phyloP scores from a whole-genome alignment of 2,797 vertebrate genomes.

The Australoheros facetus region DNA sequence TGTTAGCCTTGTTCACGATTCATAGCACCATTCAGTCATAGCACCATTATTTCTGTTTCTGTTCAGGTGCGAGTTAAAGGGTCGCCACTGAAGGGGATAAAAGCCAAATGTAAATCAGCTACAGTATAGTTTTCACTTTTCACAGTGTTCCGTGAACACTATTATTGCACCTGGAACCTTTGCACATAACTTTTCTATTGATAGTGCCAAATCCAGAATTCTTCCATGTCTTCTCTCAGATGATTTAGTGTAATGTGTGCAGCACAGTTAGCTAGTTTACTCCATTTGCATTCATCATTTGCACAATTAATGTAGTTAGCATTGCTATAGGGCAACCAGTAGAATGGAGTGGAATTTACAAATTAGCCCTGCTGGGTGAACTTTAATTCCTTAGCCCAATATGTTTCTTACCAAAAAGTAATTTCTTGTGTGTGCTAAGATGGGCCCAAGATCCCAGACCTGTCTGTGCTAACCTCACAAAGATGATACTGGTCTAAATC shows the following conservation, averaged over 20 bases:
- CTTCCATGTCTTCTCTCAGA: not conserved
- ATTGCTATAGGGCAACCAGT: not conserved
- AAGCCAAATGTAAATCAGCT: not conserved
- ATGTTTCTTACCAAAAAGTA: not conserved
- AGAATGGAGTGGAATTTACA: not conserved
- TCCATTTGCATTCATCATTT: not conserved
- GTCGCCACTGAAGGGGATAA: not conserved
- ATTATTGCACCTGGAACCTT: not conserved
- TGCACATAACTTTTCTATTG: not conserved
- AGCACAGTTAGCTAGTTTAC: not conserved
- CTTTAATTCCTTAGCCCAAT: not conserved
- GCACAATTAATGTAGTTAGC: not conserved
- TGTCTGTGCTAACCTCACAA: not conserved
- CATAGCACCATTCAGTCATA: not conserved
- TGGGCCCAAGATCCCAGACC: not conserved
- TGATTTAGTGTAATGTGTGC: not conserved
- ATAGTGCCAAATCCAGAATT: not conserved
- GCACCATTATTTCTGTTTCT: not conserved
- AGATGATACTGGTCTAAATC: not conserved
- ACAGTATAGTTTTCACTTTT: not conserved
- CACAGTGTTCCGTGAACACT: not conserved
- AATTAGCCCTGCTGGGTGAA: not conserved
- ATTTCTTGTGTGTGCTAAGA: conserved; percentile 1
- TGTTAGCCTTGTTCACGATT: not conserved
- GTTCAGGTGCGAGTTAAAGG: not conserved